phyloP scores from a whole-genome alignment of 1,140 invertebrate genomes.

The Homarus americanus region DNA sequence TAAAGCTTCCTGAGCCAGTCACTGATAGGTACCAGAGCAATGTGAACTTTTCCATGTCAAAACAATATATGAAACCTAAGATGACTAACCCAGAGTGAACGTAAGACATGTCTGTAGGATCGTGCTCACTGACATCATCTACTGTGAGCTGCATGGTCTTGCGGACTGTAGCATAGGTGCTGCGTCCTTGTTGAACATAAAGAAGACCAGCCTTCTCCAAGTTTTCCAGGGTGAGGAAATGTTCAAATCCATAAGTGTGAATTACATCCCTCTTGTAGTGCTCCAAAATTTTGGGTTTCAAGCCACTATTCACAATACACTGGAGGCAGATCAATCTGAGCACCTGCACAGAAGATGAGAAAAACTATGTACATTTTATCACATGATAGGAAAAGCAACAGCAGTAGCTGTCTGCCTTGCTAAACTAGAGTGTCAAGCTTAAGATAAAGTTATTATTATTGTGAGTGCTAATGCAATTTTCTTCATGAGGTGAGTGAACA shows the following conservation, averaged over 20 bases:
- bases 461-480: too few species aligned
- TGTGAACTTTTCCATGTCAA: too few species aligned
- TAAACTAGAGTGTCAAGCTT: too few species aligned
- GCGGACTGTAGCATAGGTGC: constrained; percentile 79
- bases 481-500: too few species aligned
- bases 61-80: neutral
- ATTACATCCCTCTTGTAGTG: constrained; percentile 95
- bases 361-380: neutral
- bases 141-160: constrained; percentile 89
- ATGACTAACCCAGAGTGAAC: constrained; percentile 93
- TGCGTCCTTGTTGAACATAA: constrained; percentile 81
- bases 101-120: constrained; percentile 94
- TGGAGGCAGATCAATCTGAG: constrained; percentile 93
- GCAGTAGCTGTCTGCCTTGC: too few species aligned
- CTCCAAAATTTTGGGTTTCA: constrained; percentile 93
- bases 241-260: constrained; percentile 93
- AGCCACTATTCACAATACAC: constrained; percentile 86
- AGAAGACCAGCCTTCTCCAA: constrained; percentile 93
- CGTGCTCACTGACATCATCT: constrained; percentile 90
- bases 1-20: too few species aligned
- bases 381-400: neutral
- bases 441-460: too few species aligned
- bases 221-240: constrained; percentile 90
- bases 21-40: too few species aligned
- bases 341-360: constrained; percentile 79